Base-by-base conservation (phyloP, 2,797 vertebrate species). In the Acridotheres tristis region DNA sequence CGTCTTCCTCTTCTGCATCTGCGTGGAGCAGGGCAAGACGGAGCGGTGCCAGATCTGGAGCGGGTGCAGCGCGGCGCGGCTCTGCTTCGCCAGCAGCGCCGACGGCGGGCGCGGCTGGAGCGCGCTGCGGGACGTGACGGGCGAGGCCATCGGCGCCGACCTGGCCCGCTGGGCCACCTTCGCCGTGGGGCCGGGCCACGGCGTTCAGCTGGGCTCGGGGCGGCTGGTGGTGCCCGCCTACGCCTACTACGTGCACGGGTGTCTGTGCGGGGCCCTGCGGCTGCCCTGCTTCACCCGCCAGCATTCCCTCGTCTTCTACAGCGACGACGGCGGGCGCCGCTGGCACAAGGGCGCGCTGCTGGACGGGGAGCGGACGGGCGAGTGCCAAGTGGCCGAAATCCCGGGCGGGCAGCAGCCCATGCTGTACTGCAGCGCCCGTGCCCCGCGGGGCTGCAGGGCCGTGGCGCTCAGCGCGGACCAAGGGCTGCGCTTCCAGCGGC, bases 151-250 rank as follows among this genome's bases (percentile, higher is more conserved):
- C 4, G 98, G 98, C 1, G 22, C 96, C 2, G 96, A 98, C 8
- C 25, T 98, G 69, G 63, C 85, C 27, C 97, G 87, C 4, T 99
- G 99, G 98, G 99, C 99, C 91, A 99, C 99, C 0, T 99, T 99
- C 8, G 99, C 98, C 0, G 99, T 99, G 54, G 99, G 99, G 7
- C 99, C 99, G 0, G 99, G 99, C 15, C 99, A 99, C 3, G 99
- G 99, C 1, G 85, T 99, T 16, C 99, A 99, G 95, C 94, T 99
- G 90, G 92, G 93, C 47, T 98, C 97, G 0, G 99, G 99, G 19
- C 97, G 98, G 54, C 91, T 99, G 90, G 95, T 99, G 26, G 96
- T 99, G 63, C 99, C 99, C 0, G 98, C 99, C 0, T 99, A 99
- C 4, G 62, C 98, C 77, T 98, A 98, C 88, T 94, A 92, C 38